These are phyloP conservation scores for Alces alces DNA, from an alignment of 2,113 vertebrate species.

Conservation along the genomic window DNA sequence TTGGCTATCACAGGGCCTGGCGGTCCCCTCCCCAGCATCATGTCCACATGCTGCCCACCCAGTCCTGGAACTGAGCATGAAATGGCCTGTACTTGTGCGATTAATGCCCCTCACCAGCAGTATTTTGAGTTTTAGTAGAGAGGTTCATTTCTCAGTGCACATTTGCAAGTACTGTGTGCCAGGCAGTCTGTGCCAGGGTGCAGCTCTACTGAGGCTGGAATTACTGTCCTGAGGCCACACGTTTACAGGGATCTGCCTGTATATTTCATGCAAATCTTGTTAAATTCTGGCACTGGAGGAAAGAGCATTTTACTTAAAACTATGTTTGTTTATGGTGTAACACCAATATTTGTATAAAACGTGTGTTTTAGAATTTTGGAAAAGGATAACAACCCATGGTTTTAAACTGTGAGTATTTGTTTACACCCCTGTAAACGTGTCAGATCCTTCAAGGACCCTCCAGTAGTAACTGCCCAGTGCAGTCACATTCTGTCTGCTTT, in stretches of 20 bases:
- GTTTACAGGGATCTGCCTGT: background rate
- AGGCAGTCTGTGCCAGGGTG: fast-evolving
- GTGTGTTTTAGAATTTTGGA: background rate
- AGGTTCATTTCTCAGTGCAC: background rate
- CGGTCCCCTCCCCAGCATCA: fast-evolving
- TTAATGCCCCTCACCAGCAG: background rate
- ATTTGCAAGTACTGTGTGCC: fast-evolving
- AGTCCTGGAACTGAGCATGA: fast-evolving
- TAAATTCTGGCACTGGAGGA: background rate
- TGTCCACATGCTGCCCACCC: background rate
- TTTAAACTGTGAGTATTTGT: background rate
- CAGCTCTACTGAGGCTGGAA: fast-evolving
- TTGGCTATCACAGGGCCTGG: fast-evolving
- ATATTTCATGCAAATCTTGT: background rate
- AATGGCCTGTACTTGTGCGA: background rate
- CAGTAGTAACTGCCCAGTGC: too few relatives aligned
- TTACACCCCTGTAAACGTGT: too few relatives aligned
- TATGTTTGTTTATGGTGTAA: background rate
- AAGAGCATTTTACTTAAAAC: background rate
- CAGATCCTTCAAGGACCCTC: background rate
- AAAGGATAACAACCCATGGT: background rate
- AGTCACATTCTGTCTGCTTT: background rate
- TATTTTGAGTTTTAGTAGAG: background rate
- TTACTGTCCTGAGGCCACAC: background rate
- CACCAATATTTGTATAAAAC: background rate